phyloP scores from a whole-genome alignment of 2,797 vertebrate genomes.

The Platalea minor region DNA sequence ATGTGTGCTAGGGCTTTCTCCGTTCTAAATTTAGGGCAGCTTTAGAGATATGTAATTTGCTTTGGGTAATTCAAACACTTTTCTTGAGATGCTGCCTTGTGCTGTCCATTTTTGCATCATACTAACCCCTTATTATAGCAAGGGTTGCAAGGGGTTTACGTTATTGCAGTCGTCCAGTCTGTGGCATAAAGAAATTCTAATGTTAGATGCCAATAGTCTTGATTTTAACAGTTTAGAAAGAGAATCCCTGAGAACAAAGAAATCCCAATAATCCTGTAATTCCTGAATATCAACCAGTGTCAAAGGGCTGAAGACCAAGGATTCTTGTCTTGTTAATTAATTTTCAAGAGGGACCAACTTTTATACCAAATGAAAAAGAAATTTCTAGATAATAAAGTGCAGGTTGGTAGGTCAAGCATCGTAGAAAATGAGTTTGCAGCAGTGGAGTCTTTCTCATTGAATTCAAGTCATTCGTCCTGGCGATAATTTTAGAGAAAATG shows the following conservation, averaged over 20 bases:
- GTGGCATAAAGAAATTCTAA: not conserved
- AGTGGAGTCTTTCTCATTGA: not conserved
- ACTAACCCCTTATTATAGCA: not conserved
- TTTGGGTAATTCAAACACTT: not conserved
- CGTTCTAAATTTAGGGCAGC: not conserved
- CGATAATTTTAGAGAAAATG: not conserved
- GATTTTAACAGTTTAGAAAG: not conserved
- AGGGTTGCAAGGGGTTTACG: not conserved
- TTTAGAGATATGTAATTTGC: not conserved
- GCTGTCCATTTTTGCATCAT: not conserved
- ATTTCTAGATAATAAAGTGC: not conserved
- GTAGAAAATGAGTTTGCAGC: not conserved
- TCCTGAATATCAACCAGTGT: not conserved
- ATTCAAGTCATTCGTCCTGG: not conserved
- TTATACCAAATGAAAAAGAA: not conserved
- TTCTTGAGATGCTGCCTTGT: not conserved
- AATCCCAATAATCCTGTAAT: conserved; percentile 6
- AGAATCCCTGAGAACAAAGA: not conserved
- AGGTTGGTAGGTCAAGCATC: not conserved
- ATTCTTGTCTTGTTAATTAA: not conserved
- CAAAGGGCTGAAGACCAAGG: not conserved
- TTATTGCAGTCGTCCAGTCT: not conserved
- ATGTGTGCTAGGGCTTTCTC: not conserved
- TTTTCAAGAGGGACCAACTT: not conserved
- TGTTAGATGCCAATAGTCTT: not conserved